Conservation (phyloP, 2,888 invertebrate genomes). For the Crematogaster levior region DNA sequence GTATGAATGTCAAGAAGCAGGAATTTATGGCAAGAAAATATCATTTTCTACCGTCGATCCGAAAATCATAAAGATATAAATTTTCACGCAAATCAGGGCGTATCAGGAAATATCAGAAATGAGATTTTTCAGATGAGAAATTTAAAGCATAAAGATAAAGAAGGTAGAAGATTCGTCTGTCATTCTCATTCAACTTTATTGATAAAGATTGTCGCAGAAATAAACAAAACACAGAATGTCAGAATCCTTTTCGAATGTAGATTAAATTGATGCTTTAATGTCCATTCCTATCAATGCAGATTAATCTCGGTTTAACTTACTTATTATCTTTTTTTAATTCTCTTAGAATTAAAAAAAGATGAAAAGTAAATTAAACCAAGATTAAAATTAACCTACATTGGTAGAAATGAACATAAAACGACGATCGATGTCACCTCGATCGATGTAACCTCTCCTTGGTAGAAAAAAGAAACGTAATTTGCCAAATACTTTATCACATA, state of each 20-base stretch:
- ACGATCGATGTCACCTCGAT: background rate
- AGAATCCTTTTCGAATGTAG: background rate
- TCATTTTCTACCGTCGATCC: background rate
- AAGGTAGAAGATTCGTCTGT: background rate
- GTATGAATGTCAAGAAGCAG: background rate
- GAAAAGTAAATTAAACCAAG: too few species aligned
- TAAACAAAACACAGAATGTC: background rate
- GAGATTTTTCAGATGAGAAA: background rate
- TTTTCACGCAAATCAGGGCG: background rate
- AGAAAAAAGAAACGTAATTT: constrained; percentile 11
- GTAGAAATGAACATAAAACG: too few species aligned
- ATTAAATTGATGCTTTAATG: constrained; percentile 31
- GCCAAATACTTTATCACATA: constrained; percentile 23
- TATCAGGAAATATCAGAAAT: background rate
- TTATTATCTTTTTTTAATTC: too few species aligned
- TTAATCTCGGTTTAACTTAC: too few species aligned
- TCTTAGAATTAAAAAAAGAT: too few species aligned
- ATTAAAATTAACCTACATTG: too few species aligned
- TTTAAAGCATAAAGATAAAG: background rate
- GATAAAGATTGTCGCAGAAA: background rate
- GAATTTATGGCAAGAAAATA: background rate
- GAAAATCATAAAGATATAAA: background rate
- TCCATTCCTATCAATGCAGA: too few species aligned
- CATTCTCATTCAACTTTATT: background rate
- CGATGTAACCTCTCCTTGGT: background rate